Evolutionary conservation across 2,113 vertebrate species (phyloP).

Genomic region (Brachyistius frenatus): DNA sequence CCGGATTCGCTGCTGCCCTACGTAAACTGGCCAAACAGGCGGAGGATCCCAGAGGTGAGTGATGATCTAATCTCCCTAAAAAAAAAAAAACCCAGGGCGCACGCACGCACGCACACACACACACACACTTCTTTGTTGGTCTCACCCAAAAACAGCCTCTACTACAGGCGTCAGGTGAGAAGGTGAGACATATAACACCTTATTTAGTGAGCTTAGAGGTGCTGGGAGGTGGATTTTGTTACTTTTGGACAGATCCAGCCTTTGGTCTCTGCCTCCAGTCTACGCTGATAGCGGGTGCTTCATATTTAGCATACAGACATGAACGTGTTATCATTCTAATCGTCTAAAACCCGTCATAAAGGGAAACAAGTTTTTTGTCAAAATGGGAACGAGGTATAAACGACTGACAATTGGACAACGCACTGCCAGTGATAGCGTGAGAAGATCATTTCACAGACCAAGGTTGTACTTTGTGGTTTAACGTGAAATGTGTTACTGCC

Average conservation of each 20-base stretch:
- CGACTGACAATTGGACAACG: constrained; percentile 12
- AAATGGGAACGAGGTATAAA: constrained; percentile 12
- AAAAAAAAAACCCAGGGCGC: constrained; percentile 9
- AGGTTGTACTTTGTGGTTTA: constrained; percentile 43
- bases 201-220: too few relatives aligned
- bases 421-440: constrained; percentile 7
- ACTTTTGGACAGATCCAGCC: too few relatives aligned
- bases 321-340: too few relatives aligned
- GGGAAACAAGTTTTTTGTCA: constrained; percentile 2
- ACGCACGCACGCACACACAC: constrained; percentile 17
- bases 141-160: constrained; percentile 27
- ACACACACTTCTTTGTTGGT: constrained; percentile 24
- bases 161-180: not conserved
- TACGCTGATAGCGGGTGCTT: too few relatives aligned
- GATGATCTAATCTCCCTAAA: not conserved
- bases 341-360: too few relatives aligned
- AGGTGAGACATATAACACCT: too few relatives aligned
- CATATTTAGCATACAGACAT: too few relatives aligned
- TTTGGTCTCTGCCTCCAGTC: too few relatives aligned
- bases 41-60: constrained; percentile 96
- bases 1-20: constrained; percentile 96
- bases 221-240: too few relatives aligned
- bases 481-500: constrained; percentile 36
- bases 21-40: constrained; percentile 99
- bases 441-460: constrained; percentile 35